A percentile compares a stretch with the other conserved stretches of the same genome.
phyloP scores from a whole-genome alignment of 2,888 invertebrate species.

The Dicyrtoma fusca region DNA sequence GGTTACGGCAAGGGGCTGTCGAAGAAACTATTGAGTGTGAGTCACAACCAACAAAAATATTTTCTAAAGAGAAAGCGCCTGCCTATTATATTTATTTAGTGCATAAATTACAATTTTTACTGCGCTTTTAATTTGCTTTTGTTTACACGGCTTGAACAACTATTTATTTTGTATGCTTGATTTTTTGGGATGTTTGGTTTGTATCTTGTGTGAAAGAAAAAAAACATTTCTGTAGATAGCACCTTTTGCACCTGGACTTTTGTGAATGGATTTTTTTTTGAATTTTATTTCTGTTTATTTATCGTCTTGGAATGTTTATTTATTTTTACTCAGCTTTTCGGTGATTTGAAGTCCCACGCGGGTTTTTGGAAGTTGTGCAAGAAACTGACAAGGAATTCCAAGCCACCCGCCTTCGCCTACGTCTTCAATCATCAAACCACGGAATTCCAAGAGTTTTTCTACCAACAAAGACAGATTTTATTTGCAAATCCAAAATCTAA shows the following conservation, averaged over 20 bases:
- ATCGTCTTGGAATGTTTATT: too few relatives aligned
- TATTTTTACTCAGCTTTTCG: slow-evolving; percentile 34
- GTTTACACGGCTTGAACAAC: too few relatives aligned
- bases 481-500: not conserved
- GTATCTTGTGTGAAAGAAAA: too few relatives aligned
- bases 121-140: too few relatives aligned
- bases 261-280: slow-evolving; percentile 16
- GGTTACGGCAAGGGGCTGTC: slow-evolving; percentile 22
- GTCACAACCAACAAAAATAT: too few relatives aligned
- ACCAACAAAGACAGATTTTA: not conserved
- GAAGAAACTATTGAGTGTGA: slow-evolving; percentile 36
- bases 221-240: too few relatives aligned
- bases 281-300: not conserved
- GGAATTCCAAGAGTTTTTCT: slow-evolving; percentile 15
- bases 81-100: too few relatives aligned
- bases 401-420: slow-evolving; percentile 32
- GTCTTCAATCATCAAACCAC: slow-evolving; percentile 13
- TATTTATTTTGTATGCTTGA: too few relatives aligned
- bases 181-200: too few relatives aligned
- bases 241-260: not conserved
- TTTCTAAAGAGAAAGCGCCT: too few relatives aligned
- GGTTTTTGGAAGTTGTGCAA: slow-evolving; percentile 21
- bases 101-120: too few relatives aligned
- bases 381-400: slow-evolving; percentile 29
- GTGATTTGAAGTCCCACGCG: slow-evolving; percentile 29